These are phyloP conservation scores for Poecilus cupreus DNA, from an alignment of 2,888 invertebrate genomes.

Conservation along the genomic window DNA sequence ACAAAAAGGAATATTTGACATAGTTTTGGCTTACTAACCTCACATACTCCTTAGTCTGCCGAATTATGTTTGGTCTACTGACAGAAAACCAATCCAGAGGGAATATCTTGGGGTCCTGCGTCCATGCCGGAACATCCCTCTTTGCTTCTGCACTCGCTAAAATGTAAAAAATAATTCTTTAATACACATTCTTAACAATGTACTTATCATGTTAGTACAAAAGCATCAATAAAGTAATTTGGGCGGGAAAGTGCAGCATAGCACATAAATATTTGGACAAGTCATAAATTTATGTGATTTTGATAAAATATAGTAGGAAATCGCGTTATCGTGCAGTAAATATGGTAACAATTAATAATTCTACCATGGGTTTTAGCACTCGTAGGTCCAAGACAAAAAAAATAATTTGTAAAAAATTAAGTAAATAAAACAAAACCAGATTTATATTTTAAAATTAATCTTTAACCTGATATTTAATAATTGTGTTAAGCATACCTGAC, in stretches of 20 bases:
- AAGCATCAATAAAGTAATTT: neutral
- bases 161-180: neutral
- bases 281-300: no score
- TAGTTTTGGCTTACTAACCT: conserved; percentile 42
- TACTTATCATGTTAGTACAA: neutral
- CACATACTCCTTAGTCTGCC: conserved; percentile 45
- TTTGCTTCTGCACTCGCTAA: conserved; percentile 34
- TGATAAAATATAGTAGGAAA: no score
- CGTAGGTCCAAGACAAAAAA: no score
- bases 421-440: no score
- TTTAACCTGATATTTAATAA: no score
- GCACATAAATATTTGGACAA: no score
- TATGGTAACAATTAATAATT: no score
- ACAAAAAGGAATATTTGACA: no score
- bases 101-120: conserved; percentile 42
- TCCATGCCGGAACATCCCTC: conserved; percentile 43
- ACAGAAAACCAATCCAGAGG: conserved; percentile 45
- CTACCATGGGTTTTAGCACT: no score
- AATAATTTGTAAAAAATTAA: no score
- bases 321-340: neutral
- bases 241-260: neutral
- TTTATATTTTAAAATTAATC: no score
- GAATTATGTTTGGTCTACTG: conserved; percentile 45
- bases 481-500: no score
- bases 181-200: neutral